Percentiles rank a stretch among this genome's conserved stretches.
Conservation (phyloP, 2,113 vertebrate genomes). For the Echinops telfairi region DNA sequence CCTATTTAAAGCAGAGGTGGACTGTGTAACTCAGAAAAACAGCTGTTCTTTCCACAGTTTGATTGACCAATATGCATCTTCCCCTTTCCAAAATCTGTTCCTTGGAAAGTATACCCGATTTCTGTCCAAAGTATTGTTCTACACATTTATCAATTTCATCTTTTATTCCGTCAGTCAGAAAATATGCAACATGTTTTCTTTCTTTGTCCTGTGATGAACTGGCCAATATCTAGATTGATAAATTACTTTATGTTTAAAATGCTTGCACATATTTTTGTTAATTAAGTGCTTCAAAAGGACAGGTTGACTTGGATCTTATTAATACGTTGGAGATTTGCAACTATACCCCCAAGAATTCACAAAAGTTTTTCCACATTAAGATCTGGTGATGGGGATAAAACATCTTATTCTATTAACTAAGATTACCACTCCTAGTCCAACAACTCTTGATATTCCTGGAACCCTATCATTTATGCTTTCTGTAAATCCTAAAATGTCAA, state of each 20-base stretch:
- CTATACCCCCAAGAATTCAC: not conserved
- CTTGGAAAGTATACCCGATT: not conserved
- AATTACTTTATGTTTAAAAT: slow-evolving; percentile 33
- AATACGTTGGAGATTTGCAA: not conserved
- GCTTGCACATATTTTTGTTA: not conserved
- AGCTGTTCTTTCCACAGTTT: not conserved
- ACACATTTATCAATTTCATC: not conserved
- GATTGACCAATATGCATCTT: not conserved
- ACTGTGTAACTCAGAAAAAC: not conserved
- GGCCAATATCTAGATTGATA: not conserved
- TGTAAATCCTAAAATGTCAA: not conserved
- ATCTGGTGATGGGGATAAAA: no score
- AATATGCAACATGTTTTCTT: not conserved
- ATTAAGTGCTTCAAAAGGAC: not conserved
- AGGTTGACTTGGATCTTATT: not conserved
- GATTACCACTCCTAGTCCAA: not conserved
- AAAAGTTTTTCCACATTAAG: not conserved
- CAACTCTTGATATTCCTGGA: not conserved
- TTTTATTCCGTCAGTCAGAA: not conserved
- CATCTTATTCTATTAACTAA: not conserved
- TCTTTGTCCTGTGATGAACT: slow-evolving; percentile 10
- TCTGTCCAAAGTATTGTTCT: not conserved
- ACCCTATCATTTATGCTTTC: not conserved
- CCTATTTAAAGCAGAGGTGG: not conserved
- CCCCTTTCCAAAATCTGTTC: not conserved